Conservation (phyloP, 2,797 vertebrate species). For the Rhincodon typus region DNA sequence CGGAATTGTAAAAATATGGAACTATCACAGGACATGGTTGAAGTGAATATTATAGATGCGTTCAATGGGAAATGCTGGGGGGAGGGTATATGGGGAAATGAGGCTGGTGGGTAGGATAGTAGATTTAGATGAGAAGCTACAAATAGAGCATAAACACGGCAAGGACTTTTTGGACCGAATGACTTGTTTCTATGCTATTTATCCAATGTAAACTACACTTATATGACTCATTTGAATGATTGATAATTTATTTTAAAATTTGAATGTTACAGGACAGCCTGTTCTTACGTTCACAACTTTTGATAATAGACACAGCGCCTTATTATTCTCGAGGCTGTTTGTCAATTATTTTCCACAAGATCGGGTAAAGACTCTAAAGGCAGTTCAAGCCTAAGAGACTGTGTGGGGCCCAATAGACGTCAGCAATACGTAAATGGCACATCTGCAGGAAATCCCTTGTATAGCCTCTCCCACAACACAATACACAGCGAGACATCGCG, state of each 20-base stretch:
- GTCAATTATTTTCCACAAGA: background rate
- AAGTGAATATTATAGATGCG: background rate
- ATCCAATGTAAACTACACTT: background rate
- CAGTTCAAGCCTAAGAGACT: constrained; percentile 1
- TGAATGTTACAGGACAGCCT: background rate
- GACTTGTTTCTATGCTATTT: background rate
- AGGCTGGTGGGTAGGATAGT: background rate
- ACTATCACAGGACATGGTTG: background rate
- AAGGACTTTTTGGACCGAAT: background rate
- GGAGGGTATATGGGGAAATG: background rate
- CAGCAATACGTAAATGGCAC: constrained; percentile 29
- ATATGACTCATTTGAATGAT: background rate
- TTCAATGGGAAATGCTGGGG: background rate
- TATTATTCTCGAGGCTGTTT: background rate
- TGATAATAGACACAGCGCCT: background rate
- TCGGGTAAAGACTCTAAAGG: background rate
- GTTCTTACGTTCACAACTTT: background rate
- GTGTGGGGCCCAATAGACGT: constrained; percentile 25
- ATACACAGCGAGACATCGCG: background rate
- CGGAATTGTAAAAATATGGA: background rate
- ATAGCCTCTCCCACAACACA: constrained; percentile 8
- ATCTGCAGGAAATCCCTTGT: constrained; percentile 31
- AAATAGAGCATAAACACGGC: background rate
- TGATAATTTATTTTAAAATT: background rate
- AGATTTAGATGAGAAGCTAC: background rate